Percentiles rank a stretch among this genome's conserved stretches.
Evolutionary conservation across 2,113 vertebrate genomes (phyloP).

Genomic region (Chaetodon auriga): DNA sequence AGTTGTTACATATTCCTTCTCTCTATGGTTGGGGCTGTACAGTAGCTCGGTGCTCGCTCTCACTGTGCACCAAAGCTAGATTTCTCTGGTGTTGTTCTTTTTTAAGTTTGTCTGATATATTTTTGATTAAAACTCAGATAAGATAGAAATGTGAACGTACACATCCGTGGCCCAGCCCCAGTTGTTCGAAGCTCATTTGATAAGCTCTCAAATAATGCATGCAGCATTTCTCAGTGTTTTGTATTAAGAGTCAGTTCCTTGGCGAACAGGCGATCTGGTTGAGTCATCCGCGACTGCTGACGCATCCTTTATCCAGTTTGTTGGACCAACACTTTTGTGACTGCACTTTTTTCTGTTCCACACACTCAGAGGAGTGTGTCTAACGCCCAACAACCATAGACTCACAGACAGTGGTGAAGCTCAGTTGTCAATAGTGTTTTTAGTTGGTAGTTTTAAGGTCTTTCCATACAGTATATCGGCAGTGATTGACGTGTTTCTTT

Average conservation of each 20-base stretch:
- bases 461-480: conserved; percentile 53
- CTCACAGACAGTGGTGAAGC: conserved; percentile 62
- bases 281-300: conserved; percentile 54
- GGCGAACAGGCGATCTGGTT: conserved; percentile 38
- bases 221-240: conserved; percentile 68
- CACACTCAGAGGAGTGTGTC: conserved; percentile 47
- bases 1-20: conserved; percentile 73
- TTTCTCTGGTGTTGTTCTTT: conserved; percentile 43
- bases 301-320: conserved; percentile 60
- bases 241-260: conserved; percentile 43
- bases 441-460: conserved; percentile 45
- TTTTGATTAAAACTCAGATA: conserved; percentile 55
- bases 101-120: conserved; percentile 40
- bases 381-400: conserved; percentile 58
- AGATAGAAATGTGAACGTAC: conserved; percentile 77
- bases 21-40: conserved; percentile 54
- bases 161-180: conserved; percentile 55
- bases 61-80: conserved; percentile 49
- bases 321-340: conserved; percentile 78
- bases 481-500: conserved; percentile 53
- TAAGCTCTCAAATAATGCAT: conserved; percentile 71
- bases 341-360: conserved; percentile 73
- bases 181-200: conserved; percentile 63
- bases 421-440: conserved; percentile 58
- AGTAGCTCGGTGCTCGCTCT: conserved; percentile 57